Conservation (phyloP, 1,140 invertebrate genomes). For the Drosophila pseudoananassae region DNA sequence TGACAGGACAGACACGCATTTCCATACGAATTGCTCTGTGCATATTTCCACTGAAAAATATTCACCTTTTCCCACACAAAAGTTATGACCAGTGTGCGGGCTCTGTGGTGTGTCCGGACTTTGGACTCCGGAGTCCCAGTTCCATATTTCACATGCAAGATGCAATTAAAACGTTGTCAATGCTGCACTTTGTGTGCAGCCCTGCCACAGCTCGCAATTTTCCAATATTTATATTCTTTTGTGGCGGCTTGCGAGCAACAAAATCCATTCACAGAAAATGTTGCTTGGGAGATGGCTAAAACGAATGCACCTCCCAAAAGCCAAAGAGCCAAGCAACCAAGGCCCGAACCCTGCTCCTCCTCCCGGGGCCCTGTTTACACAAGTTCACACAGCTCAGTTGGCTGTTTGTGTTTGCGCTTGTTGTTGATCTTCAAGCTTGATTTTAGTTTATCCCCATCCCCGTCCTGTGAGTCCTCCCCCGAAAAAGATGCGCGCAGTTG, state of each 20-base stretch:
- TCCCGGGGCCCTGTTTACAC: constrained; percentile 36
- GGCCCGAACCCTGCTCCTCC: not conserved
- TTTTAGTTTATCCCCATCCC: constrained; percentile 35
- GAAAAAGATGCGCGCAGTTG: constrained; percentile 57
- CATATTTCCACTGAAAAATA: constrained; percentile 20
- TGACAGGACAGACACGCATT: constrained; percentile 46
- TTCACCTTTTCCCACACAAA: constrained; percentile 23
- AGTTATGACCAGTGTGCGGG: constrained; percentile 26
- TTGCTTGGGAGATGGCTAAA: constrained; percentile 23
- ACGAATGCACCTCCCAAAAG: not conserved
- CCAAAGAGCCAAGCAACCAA: not conserved
- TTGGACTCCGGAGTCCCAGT: constrained; percentile 1
- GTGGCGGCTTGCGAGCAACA: constrained; percentile 8
- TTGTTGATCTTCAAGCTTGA: constrained; percentile 69
- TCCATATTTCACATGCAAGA: constrained; percentile 54
- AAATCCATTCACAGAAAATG: constrained; percentile 26
- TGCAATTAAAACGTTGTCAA: constrained; percentile 76
- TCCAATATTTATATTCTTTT: constrained; percentile 41
- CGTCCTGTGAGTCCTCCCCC: not conserved
- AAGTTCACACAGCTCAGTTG: constrained; percentile 49
- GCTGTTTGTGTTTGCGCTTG: constrained; percentile 64
- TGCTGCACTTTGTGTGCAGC: constrained; percentile 44
- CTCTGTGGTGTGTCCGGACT: constrained; percentile 7
- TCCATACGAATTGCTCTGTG: constrained; percentile 34
- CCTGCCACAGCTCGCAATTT: constrained; percentile 18